phyloP scores from a whole-genome alignment of 2,888 invertebrate species.

The Mythimna lalbum region DNA sequence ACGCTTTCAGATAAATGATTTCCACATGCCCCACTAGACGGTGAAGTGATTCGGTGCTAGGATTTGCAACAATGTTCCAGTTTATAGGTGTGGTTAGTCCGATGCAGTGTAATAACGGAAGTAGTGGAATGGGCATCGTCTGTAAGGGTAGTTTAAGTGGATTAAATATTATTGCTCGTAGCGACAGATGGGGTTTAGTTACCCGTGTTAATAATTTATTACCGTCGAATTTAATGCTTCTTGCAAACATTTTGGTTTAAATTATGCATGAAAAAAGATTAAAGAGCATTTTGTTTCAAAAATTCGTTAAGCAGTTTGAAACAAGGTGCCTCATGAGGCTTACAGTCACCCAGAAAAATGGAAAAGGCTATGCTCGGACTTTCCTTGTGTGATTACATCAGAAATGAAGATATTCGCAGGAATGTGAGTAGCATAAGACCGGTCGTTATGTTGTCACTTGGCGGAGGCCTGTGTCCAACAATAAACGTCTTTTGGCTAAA shows the following conservation, averaged over 20 bases:
- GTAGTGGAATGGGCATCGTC: conserved; percentile 85
- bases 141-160: conserved; percentile 80
- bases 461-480: not conserved
- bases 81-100: conserved; percentile 80
- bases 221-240: conserved; percentile 50
- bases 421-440: too few relatives aligned
- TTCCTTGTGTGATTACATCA: too few relatives aligned
- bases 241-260: not conserved
- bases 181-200: conserved; percentile 67
- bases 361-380: too few relatives aligned
- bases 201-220: conserved; percentile 57
- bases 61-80: conserved; percentile 86
- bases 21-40: conserved; percentile 69
- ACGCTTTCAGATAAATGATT: conserved; percentile 89
- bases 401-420: too few relatives aligned
- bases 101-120: conserved; percentile 80
- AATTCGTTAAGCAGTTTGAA: too few relatives aligned
- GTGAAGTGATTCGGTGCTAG: conserved; percentile 71
- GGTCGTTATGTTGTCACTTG: not conserved
- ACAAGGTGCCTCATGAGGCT: too few relatives aligned
- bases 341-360: too few relatives aligned
- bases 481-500: not conserved
- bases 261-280: not conserved
- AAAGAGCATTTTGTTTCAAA: too few relatives aligned
- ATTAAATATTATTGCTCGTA: conserved; percentile 78